Percentiles rank a stretch among this genome's conserved stretches.
Evolutionary conservation across 1,140 invertebrate species (phyloP).

Genomic region (Rhopalosiphum maidis): DNA sequence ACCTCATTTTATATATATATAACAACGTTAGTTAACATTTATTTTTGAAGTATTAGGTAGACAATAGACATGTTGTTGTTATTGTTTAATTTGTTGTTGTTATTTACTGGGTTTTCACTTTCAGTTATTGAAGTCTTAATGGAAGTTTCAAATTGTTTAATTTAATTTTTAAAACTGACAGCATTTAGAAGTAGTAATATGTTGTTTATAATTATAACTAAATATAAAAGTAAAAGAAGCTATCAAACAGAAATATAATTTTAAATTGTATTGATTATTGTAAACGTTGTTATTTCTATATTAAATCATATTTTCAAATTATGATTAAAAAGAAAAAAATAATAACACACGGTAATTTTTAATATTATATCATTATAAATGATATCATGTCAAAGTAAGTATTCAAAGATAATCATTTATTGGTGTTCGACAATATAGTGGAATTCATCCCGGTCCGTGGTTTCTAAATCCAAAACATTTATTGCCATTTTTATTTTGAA

Average conservation of each 20-base stretch:
- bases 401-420: not conserved
- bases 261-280: not conserved
- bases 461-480: not conserved
- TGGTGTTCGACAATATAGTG: not conserved
- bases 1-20: not conserved
- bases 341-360: not conserved
- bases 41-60: not conserved
- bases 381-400: not conserved
- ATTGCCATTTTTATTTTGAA: not conserved
- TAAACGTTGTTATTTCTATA: not conserved
- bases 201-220: too few species aligned
- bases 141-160: not conserved
- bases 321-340: not conserved
- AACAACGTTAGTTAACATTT: not conserved
- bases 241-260: not conserved
- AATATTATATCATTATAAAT: not conserved
- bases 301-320: not conserved
- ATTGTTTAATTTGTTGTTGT: not conserved
- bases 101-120: not conserved
- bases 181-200: not conserved
- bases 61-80: not conserved
- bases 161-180: not conserved
- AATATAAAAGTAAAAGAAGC: not conserved
- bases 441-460: not conserved
- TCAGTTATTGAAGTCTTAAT: not conserved